Base-by-base conservation (phyloP, 1,140 invertebrate genomes). In the Ceratina australensis region DNA sequence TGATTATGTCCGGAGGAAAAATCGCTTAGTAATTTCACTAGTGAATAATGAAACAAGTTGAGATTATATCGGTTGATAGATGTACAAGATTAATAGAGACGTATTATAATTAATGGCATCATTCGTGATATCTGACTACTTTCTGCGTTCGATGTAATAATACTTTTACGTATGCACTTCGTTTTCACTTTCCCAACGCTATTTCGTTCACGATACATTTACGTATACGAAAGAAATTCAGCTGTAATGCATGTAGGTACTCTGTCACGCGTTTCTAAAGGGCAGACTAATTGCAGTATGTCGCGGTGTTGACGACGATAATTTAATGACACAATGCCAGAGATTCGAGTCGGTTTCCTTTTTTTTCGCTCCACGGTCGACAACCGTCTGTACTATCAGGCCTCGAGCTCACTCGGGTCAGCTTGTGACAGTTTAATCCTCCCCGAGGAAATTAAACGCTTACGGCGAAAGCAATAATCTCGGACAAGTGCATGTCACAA, bases 241-340 rank as follows among this genome's bases (percentile, higher is more conserved):
- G 0, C 49, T n/a, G 10, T 67, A 42, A 64, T 72, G 24, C n/a
- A 28, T 15, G 15, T 42, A 42, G 33, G 33, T 18, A 22, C 18
- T 50, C 24, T 63, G 20, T 64, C 16, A 12, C 22, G 10, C 16
- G 57, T 2, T 22, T 56, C 20, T 69, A 33, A 72, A 63, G 57
- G 47, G 26, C 47, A 52, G 26, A 18, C 13, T 72, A 63, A 72
- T 72, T 72, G 59, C 59, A 72, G n/a, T 7, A 22, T 69, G 67
- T 42, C 59, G n/a, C 47, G 8, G 8, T 33, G 59, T 72, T 72
- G 71, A 72, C 22, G 59, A 72, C 47, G 47, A 47, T 54, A 24
- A 63, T 63, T 50, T 63, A 72, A 72, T 28, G 42, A 72, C 71
- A 24, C 60, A 63, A 72, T 54, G 47, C 26, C 26, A 20, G 71